Conservation (phyloP, 2,797 vertebrate genomes). For the Tauraco hartlaubi region DNA sequence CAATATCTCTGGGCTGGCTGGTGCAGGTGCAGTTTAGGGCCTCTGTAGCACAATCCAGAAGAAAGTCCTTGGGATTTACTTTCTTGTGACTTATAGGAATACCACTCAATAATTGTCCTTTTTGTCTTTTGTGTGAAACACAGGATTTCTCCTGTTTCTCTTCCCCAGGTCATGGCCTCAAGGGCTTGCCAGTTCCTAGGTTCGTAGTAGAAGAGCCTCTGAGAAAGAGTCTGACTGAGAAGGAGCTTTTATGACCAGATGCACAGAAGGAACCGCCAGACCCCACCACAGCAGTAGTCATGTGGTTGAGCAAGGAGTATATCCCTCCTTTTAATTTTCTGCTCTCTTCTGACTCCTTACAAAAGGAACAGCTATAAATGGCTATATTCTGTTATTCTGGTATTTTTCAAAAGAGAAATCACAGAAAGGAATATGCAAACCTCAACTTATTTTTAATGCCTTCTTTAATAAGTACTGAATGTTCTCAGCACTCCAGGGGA, state of each 20-base stretch:
- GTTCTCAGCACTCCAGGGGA: slow-evolving; percentile 6
- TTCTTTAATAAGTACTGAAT: slow-evolving; percentile 49
- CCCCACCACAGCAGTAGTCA: rapidly evolving
- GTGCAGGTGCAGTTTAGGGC: rapidly evolving
- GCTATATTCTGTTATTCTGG: background rate
- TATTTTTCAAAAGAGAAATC: background rate
- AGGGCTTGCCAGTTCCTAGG: background rate
- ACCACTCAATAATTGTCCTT: background rate
- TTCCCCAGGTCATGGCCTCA: background rate
- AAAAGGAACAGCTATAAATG: background rate
- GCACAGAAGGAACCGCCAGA: background rate
- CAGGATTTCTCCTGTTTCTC: background rate
- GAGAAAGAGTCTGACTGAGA: background rate
- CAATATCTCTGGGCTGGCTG: background rate
- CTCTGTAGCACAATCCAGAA: background rate
- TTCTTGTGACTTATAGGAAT: background rate
- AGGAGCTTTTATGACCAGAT: background rate
- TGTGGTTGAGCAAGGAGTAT: rapidly evolving
- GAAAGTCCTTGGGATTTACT: background rate
- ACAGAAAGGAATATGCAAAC: background rate
- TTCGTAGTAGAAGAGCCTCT: background rate
- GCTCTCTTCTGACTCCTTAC: background rate
- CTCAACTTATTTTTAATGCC: slow-evolving; percentile 13
- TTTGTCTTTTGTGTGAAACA: background rate
- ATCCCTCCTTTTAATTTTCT: background rate